phyloP scores from a whole-genome alignment of 2,797 vertebrate genomes.

The Schizothorax lantsangensis region DNA sequence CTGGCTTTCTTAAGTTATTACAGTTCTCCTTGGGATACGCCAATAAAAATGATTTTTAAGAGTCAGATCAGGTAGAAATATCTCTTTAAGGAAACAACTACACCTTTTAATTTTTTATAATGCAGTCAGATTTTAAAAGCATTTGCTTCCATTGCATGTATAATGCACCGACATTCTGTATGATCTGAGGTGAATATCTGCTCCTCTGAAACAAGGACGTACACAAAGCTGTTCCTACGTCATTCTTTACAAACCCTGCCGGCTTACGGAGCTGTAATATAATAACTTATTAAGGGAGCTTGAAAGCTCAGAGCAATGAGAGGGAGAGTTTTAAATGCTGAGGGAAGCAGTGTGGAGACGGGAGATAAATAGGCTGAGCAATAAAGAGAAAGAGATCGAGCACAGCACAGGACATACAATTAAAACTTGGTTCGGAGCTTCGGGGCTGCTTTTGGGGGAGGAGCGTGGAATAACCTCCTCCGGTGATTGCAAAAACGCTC shows the following conservation, averaged over 20 bases:
- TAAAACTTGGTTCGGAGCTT: slow-evolving; percentile 30
- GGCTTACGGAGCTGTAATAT: slow-evolving; percentile 37
- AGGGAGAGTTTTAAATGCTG: slow-evolving; percentile 52
- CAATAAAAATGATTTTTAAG: not conserved
- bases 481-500: not conserved
- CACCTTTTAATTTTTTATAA: not conserved
- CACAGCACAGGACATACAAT: slow-evolving; percentile 49
- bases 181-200: slow-evolving; percentile 13
- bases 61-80: not conserved
- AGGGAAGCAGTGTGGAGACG: slow-evolving; percentile 37
- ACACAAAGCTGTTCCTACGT: slow-evolving; percentile 17
- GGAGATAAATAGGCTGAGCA: slow-evolving; percentile 41
- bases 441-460: not conserved
- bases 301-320: slow-evolving; percentile 47
- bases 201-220: slow-evolving; percentile 23
- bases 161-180: not conserved
- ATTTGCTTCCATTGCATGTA: not conserved
- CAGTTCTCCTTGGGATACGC: not conserved
- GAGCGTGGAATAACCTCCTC: not conserved
- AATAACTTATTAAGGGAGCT: slow-evolving; percentile 55
- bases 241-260: slow-evolving; percentile 21
- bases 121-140: not conserved
- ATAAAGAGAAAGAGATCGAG: slow-evolving; percentile 50
- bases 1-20: not conserved
- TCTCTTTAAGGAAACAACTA: not conserved